These are phyloP conservation scores for Odontothrips loti DNA, from an alignment of 2,888 invertebrate species.

Conservation along the genomic window DNA sequence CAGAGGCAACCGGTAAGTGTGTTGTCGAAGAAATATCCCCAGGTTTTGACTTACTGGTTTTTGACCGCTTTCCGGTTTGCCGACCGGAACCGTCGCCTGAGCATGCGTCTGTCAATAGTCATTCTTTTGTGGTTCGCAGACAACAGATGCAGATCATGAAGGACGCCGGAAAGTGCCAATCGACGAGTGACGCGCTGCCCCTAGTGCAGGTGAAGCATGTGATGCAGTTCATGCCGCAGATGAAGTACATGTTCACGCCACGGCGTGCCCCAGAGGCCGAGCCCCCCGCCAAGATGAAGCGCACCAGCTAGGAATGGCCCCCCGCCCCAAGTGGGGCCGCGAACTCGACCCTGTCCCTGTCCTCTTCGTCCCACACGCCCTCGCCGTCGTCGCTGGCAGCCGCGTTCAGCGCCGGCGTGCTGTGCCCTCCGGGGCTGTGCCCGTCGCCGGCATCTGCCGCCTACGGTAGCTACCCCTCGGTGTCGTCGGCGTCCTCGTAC, in stretches of 20 bases:
- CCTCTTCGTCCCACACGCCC: neutral
- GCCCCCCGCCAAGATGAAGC: constrained; percentile 51
- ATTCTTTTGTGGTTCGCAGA: constrained; percentile 46
- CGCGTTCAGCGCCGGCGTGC: neutral
- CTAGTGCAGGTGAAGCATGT: constrained; percentile 78
- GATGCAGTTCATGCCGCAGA: constrained; percentile 79
- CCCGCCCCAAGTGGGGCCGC: constrained; percentile 31
- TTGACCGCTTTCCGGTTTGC: no score
- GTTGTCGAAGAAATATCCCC: no score
- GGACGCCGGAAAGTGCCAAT: constrained; percentile 68
- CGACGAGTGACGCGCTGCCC: constrained; percentile 66
- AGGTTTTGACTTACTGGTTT: no score
- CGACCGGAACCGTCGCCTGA: constrained; percentile 32
- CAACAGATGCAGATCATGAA: constrained; percentile 71
- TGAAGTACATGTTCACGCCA: constrained; percentile 75
- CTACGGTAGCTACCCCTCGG: neutral
- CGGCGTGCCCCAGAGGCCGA: constrained; percentile 46
- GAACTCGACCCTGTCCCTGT: neutral
- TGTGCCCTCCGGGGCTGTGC: neutral
- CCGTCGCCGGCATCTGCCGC: neutral
- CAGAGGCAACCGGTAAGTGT: constrained; percentile 74
- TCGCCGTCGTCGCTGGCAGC: neutral
- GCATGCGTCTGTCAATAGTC: constrained; percentile 29
- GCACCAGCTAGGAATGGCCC: constrained; percentile 59
- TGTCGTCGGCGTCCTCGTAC: constrained; percentile 7